Conservation (phyloP, 2,888 invertebrate genomes). For the Diloba caeruleocephala region DNA sequence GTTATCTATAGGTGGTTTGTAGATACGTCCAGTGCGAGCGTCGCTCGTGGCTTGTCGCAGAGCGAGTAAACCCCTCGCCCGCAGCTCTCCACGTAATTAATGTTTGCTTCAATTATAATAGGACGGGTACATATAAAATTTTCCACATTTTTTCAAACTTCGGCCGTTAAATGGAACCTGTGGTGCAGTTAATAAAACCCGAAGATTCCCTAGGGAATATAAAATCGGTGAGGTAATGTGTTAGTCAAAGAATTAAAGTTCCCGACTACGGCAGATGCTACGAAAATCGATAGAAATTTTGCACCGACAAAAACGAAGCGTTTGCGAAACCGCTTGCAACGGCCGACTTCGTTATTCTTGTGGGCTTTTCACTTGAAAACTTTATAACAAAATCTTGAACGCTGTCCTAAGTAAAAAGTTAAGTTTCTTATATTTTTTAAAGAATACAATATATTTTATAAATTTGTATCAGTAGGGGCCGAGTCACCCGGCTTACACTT, state of each 20-base stretch:
- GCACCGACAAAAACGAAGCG: slow-evolving; percentile 46
- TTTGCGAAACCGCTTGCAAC: slow-evolving; percentile 63
- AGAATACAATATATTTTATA: slow-evolving; percentile 46
- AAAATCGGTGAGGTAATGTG: slow-evolving; percentile 37
- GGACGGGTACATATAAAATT: slow-evolving; percentile 61
- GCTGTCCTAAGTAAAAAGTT: slow-evolving; percentile 68
- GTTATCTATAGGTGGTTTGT: slow-evolving; percentile 21
- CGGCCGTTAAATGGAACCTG: slow-evolving; percentile 55
- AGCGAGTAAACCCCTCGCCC: slow-evolving; percentile 50
- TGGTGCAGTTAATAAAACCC: slow-evolving; percentile 42
- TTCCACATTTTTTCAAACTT: slow-evolving; percentile 58
- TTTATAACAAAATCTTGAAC: slow-evolving; percentile 70
- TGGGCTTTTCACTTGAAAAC: slow-evolving; percentile 72
- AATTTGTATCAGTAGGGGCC: slow-evolving; percentile 50
- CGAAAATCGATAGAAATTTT: slow-evolving; percentile 60
- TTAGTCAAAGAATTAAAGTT: slow-evolving; percentile 47
- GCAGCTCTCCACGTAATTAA: slow-evolving; percentile 71
- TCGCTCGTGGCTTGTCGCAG: slow-evolving; percentile 32
- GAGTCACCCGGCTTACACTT: slow-evolving; percentile 53
- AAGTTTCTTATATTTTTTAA: slow-evolving; percentile 55
- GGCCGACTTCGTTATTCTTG: slow-evolving; percentile 69
- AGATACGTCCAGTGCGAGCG: slow-evolving; percentile 32
- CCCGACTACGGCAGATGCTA: slow-evolving; percentile 42
- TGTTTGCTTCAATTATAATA: slow-evolving; percentile 77
- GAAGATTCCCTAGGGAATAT: slow-evolving; percentile 43